Conservation (phyloP, 2,888 invertebrate species). For the Idaea aversata region DNA sequence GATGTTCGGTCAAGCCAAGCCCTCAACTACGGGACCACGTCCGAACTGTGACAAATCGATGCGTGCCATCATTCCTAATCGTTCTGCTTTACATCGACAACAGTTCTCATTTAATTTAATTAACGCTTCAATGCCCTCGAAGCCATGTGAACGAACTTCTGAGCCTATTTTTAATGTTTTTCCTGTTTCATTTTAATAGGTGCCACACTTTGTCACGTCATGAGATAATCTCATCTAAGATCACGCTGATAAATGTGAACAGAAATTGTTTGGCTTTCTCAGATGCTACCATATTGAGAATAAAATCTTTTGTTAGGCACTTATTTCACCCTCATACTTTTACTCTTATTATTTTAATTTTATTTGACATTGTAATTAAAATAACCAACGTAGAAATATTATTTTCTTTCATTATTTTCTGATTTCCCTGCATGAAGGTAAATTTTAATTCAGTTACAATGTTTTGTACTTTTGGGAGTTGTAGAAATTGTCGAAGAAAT, state of each 20-base stretch:
- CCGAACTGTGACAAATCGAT: conserved; percentile 69
- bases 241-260: conserved; percentile 28
- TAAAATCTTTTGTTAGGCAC: conserved; percentile 6
- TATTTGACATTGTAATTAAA: no score
- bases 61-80: conserved; percentile 61
- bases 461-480: no score
- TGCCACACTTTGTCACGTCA: conserved; percentile 33
- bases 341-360: no score
- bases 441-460: no score
- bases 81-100: conserved; percentile 59
- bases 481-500: no score
- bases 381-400: no score
- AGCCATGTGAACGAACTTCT: conserved; percentile 48
- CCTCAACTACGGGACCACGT: conserved; percentile 41
- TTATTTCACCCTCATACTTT: no score
- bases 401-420: no score
- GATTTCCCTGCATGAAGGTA: no score
- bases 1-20: conserved; percentile 27
- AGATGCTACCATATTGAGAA: conserved; percentile 20
- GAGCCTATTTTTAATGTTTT: conserved; percentile 32
- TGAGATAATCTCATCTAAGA: conserved; percentile 26
- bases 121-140: conserved; percentile 61
- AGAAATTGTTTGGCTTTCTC: conserved; percentile 22
- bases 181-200: conserved; percentile 31
- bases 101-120: conserved; percentile 70